Base-by-base conservation (phyloP, 2,888 invertebrate genomes). In the Polyommatus iphigenia region DNA sequence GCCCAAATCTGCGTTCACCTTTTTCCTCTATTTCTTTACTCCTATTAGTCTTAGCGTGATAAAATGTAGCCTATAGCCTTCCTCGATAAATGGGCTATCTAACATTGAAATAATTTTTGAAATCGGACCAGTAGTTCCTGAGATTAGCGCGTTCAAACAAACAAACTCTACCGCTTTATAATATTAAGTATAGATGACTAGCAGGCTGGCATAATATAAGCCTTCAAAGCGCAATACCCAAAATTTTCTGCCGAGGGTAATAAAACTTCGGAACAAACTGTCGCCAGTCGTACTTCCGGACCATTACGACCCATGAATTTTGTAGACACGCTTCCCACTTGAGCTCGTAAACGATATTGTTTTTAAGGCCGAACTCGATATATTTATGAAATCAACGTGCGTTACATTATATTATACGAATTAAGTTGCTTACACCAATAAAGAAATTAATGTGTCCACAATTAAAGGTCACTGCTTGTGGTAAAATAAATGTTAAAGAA, bases 401-500 rank as follows among this genome's bases (percentile, higher is more conserved):
- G 15, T 1, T 24, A 10, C 3, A 13, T 29, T 29, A 29, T 29
- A 67, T 59, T 24, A 59, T 10, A 62, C 24, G 20, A 67, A 29
- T 67, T 67, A 29, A 13, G 8, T 4, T 59, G 29, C 13, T 67
- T 67, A 29, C 24, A 67, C 5, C 29, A 29, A 29, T 29, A 29
- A 67, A 67, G 1, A 29, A 29, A 67, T 29, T 29, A 67, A 67
- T 29, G 29, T 67, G 13, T 29, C 67, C 29, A 54, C 50, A 24
- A 4, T 41, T 73, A 75, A 75, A 75, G 75, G 75, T 75, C 50
- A 24, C 73, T 10, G 50, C 7, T 73, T 24, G 5, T 24, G 13
- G 13, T 54, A 75, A 54, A 75, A 46, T 75, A 20, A 24, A 20
- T 18, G 24, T 3, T 29, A 73, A 46, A 7, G 54, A 54, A 75